phyloP scores from a whole-genome alignment of 2,797 vertebrate genomes.

The Takifugu rubripes region DNA sequence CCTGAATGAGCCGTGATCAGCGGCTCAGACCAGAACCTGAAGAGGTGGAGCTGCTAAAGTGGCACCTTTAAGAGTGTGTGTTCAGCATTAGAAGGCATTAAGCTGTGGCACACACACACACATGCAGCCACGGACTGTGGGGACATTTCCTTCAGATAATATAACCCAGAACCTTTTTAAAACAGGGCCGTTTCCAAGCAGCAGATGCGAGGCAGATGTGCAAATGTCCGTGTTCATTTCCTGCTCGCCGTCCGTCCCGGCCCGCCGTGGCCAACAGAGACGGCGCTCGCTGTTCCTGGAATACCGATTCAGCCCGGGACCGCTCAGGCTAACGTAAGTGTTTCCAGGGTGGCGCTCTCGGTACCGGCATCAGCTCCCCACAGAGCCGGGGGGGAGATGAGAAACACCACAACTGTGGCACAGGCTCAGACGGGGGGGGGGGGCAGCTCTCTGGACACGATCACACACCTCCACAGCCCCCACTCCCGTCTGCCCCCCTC shows the following conservation, averaged over 20 bases:
- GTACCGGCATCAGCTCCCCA: slow-evolving; percentile 22
- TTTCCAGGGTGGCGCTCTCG: slow-evolving; percentile 32
- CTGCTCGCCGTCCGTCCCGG: slow-evolving; percentile 44
- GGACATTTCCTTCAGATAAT: slow-evolving; percentile 16
- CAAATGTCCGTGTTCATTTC: slow-evolving; percentile 55
- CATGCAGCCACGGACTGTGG: too few relatives aligned
- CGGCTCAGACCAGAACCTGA: too few relatives aligned
- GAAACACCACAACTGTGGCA: slow-evolving; percentile 7
- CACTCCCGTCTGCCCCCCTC: slow-evolving; percentile 39
- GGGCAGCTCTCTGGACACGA: slow-evolving; percentile 20
- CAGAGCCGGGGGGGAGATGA: slow-evolving; percentile 51
- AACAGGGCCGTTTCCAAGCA: slow-evolving; percentile 25
- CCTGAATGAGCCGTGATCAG: too few relatives aligned
- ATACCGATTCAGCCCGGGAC: slow-evolving; percentile 35
- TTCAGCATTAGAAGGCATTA: too few relatives aligned
- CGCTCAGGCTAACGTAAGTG: slow-evolving; percentile 54
- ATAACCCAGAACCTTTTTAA: background rate
- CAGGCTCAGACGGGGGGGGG: slow-evolving; percentile 22
- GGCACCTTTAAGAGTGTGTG: too few relatives aligned
- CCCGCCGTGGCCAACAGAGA: slow-evolving; percentile 12
- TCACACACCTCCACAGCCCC: slow-evolving; percentile 3
- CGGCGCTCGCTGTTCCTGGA: slow-evolving; percentile 16
- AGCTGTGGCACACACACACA: too few relatives aligned
- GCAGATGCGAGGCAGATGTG: slow-evolving; percentile 52
- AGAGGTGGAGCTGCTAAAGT: too few relatives aligned